These are phyloP conservation scores for Botia kubotai DNA, from an alignment of 2,797 vertebrate genomes.

Conservation along the genomic window DNA sequence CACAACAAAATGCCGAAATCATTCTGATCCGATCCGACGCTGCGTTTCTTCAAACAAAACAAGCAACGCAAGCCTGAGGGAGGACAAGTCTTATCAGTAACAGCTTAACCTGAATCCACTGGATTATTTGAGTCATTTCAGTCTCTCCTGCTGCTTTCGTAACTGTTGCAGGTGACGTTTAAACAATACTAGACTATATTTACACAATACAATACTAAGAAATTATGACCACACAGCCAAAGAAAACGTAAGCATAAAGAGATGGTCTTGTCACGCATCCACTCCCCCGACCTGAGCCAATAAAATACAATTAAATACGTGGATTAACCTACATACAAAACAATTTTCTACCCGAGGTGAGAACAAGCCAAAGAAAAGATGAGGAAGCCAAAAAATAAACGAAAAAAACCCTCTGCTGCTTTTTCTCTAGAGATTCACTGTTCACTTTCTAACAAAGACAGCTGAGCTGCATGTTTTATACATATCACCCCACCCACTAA, in stretches of 20 bases:
- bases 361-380: too few species aligned
- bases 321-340: conserved; percentile 82
- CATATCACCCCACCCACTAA: conserved; percentile 18
- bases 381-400: background rate
- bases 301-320: conserved; percentile 82
- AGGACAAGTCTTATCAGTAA: conserved; percentile 37
- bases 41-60: conserved; percentile 23
- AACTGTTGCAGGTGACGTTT: background rate
- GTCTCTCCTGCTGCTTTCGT: background rate
- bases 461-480: background rate
- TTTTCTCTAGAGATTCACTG: conserved; percentile 19
- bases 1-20: background rate
- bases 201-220: too few species aligned
- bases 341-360: conserved; percentile 71
- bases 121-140: background rate
- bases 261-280: conserved; percentile 69
- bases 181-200: too few species aligned
- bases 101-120: conserved; percentile 43
- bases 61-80: conserved; percentile 22
- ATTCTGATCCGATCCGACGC: background rate
- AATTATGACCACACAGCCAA: conserved; percentile 2
- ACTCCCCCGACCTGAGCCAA: conserved; percentile 71
- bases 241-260: conserved; percentile 42
- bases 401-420: background rate
- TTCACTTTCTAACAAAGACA: too few species aligned